phyloP scores from a whole-genome alignment of 37 sponge, comb jelly and placozoan genomes.

The Bolinopsis microptera region DNA sequence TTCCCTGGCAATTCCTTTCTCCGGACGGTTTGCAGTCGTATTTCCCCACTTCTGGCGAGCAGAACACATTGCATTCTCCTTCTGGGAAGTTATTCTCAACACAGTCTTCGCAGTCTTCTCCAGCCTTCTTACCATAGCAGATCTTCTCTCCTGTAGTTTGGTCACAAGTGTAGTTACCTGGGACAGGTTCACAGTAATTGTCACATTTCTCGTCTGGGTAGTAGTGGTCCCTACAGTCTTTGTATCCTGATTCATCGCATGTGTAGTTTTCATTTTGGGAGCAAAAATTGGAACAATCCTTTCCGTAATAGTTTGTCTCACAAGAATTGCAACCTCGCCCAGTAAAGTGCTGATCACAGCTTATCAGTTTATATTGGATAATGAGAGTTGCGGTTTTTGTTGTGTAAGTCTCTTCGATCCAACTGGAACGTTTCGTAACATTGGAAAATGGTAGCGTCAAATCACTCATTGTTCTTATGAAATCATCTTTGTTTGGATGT shows the following conservation, averaged over 20 bases:
- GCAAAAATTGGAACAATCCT: no score
- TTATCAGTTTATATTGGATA: background rate
- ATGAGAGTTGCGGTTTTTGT: no score
- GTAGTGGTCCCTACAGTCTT: background rate
- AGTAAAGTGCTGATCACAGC: background rate
- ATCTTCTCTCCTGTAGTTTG: background rate
- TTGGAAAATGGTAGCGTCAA: no score
- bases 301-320: no score
- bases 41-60: background rate
- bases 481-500: no score
- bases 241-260: background rate
- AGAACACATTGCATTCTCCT: background rate
- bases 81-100: background rate
- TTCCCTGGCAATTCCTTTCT: background rate
- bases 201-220: slow-evolving; percentile 18
- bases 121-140: background rate
- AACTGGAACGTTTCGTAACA: no score
- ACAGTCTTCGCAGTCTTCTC: background rate
- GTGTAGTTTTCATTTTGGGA: no score
- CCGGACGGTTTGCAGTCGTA: background rate
- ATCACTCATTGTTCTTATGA: no score
- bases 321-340: slow-evolving; percentile 4
- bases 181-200: background rate
- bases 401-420: no score
- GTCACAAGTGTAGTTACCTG: background rate